A percentile compares a stretch with the other conserved stretches of the same genome.
Evolutionary conservation across 2,113 vertebrate genomes (phyloP).

Genomic region (Rhabdomys dilectus): DNA sequence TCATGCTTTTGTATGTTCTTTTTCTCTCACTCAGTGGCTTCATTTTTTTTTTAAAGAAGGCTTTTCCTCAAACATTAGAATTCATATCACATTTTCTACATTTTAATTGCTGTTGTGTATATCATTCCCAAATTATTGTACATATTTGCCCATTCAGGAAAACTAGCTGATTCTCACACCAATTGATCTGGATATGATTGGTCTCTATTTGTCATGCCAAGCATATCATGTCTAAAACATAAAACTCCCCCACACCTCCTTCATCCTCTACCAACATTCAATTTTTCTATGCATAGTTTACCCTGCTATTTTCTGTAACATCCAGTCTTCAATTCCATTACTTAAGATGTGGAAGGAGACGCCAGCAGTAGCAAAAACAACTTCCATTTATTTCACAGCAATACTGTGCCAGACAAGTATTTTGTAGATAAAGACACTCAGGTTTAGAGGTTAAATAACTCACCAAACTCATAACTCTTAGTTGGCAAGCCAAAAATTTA

Average conservation of each 20-base stretch:
- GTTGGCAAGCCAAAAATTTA: conserved; percentile 36
- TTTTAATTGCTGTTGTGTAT: neutral
- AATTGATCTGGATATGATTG: neutral
- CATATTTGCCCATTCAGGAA: neutral
- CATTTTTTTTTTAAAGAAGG: neutral
- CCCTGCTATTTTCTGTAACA: neutral
- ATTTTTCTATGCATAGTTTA: neutral
- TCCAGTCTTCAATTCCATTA: neutral
- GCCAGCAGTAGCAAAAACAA: neutral
- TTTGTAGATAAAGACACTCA: conserved; percentile 42
- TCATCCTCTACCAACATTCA: neutral
- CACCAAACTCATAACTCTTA: conserved; percentile 8
- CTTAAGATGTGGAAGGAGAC: conserved; percentile 5
- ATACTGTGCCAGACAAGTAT: neutral
- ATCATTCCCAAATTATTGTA: neutral
- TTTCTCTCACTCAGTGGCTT: neutral
- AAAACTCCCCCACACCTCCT: neutral
- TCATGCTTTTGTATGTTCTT: neutral
- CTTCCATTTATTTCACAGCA: neutral
- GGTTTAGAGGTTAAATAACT: conserved; percentile 50
- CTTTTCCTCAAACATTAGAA: neutral
- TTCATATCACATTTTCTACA: neutral
- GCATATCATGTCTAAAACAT: neutral
- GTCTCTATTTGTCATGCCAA: neutral
- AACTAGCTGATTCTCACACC: neutral